phyloP scores from a whole-genome alignment of 2,888 invertebrate species.

The Pteria penguin region DNA sequence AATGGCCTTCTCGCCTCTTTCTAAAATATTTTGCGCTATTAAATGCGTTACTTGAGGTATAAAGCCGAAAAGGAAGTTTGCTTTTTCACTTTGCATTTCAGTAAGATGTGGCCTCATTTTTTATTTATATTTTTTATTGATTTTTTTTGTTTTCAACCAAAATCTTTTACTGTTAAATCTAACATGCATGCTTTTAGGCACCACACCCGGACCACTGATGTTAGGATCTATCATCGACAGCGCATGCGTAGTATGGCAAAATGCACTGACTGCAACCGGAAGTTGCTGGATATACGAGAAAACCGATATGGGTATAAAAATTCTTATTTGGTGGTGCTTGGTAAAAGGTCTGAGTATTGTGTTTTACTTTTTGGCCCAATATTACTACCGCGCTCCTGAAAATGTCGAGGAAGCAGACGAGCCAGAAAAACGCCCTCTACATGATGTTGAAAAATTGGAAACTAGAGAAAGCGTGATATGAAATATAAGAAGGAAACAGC shows the following conservation, averaged over 20 bases:
- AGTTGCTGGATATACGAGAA: conserved; percentile 60
- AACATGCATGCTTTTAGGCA: too few relatives aligned
- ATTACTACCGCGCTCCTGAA: conserved; percentile 45
- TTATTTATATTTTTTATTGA: too few relatives aligned
- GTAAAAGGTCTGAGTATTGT: conserved; percentile 47
- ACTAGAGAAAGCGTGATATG: conserved; percentile 17
- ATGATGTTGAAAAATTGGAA: conserved; percentile 20
- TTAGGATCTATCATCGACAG: conserved; percentile 60
- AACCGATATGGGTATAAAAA: conserved; percentile 56
- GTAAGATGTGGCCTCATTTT: too few relatives aligned
- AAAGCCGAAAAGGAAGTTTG: too few relatives aligned
- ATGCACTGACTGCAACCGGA: conserved; percentile 48
- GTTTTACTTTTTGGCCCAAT: conserved; percentile 56
- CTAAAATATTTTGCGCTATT: too few relatives aligned
- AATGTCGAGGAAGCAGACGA: conserved; percentile 1
- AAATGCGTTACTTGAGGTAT: too few relatives aligned
- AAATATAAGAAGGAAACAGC: too few relatives aligned
- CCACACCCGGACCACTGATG: conserved; percentile 59
- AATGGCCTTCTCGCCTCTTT: too few relatives aligned
- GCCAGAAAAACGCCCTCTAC: conserved; percentile 1
- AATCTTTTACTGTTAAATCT: too few relatives aligned
- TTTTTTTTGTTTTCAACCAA: too few relatives aligned
- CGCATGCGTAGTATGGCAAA: conserved; percentile 59
- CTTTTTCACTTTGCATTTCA: too few relatives aligned
- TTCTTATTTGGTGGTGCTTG: conserved; percentile 61